A percentile compares a stretch with the other conserved stretches of the same genome.
phyloP scores from a whole-genome alignment of 2,113 vertebrate genomes.

The Syngnathoides biaculeatus region DNA sequence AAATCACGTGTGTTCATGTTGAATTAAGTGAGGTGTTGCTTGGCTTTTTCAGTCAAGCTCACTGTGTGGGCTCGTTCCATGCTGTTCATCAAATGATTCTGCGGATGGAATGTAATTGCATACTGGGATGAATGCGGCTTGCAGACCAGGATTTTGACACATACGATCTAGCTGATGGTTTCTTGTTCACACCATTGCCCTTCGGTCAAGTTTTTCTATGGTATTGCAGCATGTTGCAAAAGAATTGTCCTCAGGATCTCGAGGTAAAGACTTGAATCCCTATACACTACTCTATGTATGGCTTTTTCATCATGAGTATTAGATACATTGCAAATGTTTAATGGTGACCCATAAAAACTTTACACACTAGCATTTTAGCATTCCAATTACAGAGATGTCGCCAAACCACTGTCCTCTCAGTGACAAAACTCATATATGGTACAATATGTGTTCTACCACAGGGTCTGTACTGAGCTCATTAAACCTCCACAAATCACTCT shows the following conservation, averaged over 20 bases:
- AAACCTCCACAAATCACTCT: not conserved
- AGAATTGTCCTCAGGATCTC: not conserved
- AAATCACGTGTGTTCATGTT: too few relatives aligned
- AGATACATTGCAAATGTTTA: not conserved
- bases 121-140: not conserved
- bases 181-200: not conserved
- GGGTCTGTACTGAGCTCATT: not conserved
- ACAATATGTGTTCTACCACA: not conserved
- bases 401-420: not conserved
- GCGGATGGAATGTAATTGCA: not conserved
- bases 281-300: not conserved
- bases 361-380: not conserved
- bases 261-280: not conserved
- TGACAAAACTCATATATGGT: not conserved
- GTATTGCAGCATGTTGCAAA: not conserved
- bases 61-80: too few relatives aligned
- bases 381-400: slow-evolving; percentile 2
- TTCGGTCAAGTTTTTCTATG: not conserved
- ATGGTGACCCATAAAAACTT: not conserved
- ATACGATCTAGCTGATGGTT: not conserved
- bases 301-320: not conserved
- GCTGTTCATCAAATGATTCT: not conserved
- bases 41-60: too few relatives aligned
- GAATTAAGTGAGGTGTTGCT: too few relatives aligned
- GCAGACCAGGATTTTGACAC: too few relatives aligned